phyloP scores from a whole-genome alignment of 1,140 invertebrate species.

The Pseudomyrmex flavicornis region DNA sequence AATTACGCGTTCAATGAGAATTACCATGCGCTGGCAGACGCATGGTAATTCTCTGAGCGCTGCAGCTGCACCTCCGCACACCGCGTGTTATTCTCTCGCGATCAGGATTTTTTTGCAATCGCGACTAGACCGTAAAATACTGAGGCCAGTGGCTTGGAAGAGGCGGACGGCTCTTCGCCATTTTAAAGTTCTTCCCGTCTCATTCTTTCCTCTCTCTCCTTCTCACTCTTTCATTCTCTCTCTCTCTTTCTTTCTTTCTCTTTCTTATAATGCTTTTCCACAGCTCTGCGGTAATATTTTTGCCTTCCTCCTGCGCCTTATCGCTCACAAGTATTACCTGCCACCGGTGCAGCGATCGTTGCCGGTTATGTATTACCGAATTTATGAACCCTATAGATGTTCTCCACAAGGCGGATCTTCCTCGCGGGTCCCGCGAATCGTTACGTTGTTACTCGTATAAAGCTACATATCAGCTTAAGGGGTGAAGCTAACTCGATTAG shows the following conservation, averaged over 20 bases:
- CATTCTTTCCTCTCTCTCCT: not conserved
- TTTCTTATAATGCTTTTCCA: not conserved
- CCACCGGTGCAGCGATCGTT: slow-evolving; percentile 44
- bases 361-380: slow-evolving; percentile 51
- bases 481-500: slow-evolving; percentile 83
- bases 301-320: slow-evolving; percentile 19
- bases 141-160: slow-evolving; percentile 32
- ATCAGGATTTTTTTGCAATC: slow-evolving; percentile 69
- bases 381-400: slow-evolving; percentile 43
- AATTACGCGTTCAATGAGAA: slow-evolving; percentile 74
- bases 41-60: not conserved
- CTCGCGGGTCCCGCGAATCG: slow-evolving; percentile 67
- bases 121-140: slow-evolving; percentile 60
- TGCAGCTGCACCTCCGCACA: slow-evolving; percentile 7
- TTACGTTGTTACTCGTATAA: slow-evolving; percentile 80
- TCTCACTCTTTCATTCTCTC: not conserved
- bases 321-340: slow-evolving; percentile 57
- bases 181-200: not conserved
- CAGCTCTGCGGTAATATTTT: slow-evolving; percentile 17
- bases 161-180: slow-evolving; percentile 27
- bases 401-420: slow-evolving; percentile 31
- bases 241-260: slow-evolving; percentile 12
- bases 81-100: not conserved
- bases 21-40: slow-evolving; percentile 60
- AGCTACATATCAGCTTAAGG: slow-evolving; percentile 85